Percentiles rank a stretch among this genome's conserved stretches.
Conservation (phyloP, 2,113 vertebrate genomes). For the Catagonus wagneri region DNA sequence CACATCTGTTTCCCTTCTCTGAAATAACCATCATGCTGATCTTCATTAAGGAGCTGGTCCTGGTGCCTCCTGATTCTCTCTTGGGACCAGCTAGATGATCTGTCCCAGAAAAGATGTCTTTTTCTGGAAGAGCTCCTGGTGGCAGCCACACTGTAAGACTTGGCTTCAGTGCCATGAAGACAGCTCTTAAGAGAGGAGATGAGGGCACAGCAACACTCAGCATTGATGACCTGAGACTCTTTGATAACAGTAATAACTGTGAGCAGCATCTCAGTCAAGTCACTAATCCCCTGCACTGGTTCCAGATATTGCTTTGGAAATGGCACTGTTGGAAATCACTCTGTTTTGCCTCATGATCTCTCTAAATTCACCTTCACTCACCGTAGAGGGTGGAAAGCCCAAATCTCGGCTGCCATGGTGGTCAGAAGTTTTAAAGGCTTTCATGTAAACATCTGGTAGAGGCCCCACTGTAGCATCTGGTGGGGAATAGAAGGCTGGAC, state of each 20-base stretch:
- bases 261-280: not conserved
- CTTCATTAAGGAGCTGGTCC: not conserved
- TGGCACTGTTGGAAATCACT: constrained; percentile 96
- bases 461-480: constrained; percentile 86
- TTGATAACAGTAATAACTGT: not conserved
- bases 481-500: constrained; percentile 92
- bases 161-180: not conserved
- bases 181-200: not conserved
- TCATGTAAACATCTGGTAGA: constrained; percentile 87
- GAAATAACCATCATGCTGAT: not conserved
- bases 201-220: not conserved
- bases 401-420: constrained; percentile 90
- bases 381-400: constrained; percentile 80
- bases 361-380: constrained; percentile 92
- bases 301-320: constrained; percentile 95
- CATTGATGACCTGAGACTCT: not conserved
- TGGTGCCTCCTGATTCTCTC: not conserved
- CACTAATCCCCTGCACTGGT: constrained; percentile 90
- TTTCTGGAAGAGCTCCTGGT: not conserved
- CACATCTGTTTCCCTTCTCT: not conserved
- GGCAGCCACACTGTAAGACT: not conserved
- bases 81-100: not conserved
- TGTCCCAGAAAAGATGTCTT: not conserved
- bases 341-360: constrained; percentile 97
- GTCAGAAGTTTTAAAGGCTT: constrained; percentile 88